Base-by-base conservation (phyloP, 2,888 invertebrate species). In the Drosophila crucigera region DNA sequence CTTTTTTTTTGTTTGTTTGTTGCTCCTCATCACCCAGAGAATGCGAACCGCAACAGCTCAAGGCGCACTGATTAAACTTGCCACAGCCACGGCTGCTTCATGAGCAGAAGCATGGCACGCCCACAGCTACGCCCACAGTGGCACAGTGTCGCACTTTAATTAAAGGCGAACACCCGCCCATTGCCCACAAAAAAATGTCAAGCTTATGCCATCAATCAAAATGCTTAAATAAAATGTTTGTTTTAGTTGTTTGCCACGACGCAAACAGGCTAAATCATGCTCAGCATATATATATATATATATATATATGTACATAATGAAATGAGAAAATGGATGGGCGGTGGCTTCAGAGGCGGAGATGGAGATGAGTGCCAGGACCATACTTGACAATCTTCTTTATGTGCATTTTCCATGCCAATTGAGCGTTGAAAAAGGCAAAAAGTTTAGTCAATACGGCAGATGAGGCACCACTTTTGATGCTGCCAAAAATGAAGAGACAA, bases 161-260 rank as follows among this genome's bases (percentile, higher is more conserved):
- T 85, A 89, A 87, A 72, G 80, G 71, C 66, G 71, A 83, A 61
- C 88, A 80, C 84, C 68, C 75, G 50, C 47, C 50, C 37, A 62
- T 65, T 55, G 35, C 65, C 39, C 56, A 7, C 28, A 22, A 31
- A 25, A 35, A 72, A 86, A 76, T 81, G 82, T 90, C 89, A 84
- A 76, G 70, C 86, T 85, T 80, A 84, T 81, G 87, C 90, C 85
- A 86, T 86, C 90, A 86, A 90, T 86, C 85, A 86, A 86, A 84
- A 86, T 90, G 82, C 86, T 89, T 73, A 82, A 86, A 86, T 89
- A 83, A 86, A 90, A 86, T 90, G 89, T 89, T 89, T 86, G 89
- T 76, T 78, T 80, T 82, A 78, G 73, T 78, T 84, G 84, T 73
- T 84, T 82, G 76, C 63, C 62, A 60, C 28, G 50, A 53, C 64